Base-by-base conservation (phyloP, 2,113 vertebrate species). In the Anoplopoma fimbria region DNA sequence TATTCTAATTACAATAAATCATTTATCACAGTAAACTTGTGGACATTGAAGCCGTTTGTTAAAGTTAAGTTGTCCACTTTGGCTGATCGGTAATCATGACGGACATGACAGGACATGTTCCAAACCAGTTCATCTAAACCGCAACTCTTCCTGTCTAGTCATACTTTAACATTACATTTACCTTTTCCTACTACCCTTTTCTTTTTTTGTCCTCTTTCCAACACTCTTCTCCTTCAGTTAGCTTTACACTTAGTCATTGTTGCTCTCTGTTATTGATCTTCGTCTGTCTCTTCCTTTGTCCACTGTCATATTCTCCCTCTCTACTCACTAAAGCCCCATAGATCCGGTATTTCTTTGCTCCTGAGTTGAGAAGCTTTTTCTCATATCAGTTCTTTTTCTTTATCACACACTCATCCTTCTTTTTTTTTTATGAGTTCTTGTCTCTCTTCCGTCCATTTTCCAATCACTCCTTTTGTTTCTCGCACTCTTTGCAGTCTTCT, bases 391-490 rank as follows among this genome's bases (percentile, higher is more conserved):
- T 79, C 57, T 58, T 60, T 61, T 71, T 84, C 62, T 69, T 13
- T 61, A n/a, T 84, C 60, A 80, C 75, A 73, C 77, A 25, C 78
- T 82, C 77, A 74, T 77, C 57, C 58, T 61, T 74, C 36, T 67
- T 33, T 42, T 25, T 75, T 69, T 49, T 19, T 31, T 2, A 77
- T 29, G 33, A 83, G 31, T 65, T 49, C 71, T 55, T 62, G 62
- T 64, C 61, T 80, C 15, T 69, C 25, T 21, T 73, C 55, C 80
- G 47, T 67, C 64, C 10, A 1, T 49, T 64, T 72, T 64, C 58
- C n/a, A 45, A 36, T 86, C 42, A 9, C 57, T 57, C 15, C 36
- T 60, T 84, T 62, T 64, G 29, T 77, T 74, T 69, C 85, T 77
- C 61, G 21, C 23, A 58, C 29, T 36, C 72, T 87, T 81, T 89